Conservation (phyloP, 2,888 invertebrate genomes). For the Ephialtes manifestator region DNA sequence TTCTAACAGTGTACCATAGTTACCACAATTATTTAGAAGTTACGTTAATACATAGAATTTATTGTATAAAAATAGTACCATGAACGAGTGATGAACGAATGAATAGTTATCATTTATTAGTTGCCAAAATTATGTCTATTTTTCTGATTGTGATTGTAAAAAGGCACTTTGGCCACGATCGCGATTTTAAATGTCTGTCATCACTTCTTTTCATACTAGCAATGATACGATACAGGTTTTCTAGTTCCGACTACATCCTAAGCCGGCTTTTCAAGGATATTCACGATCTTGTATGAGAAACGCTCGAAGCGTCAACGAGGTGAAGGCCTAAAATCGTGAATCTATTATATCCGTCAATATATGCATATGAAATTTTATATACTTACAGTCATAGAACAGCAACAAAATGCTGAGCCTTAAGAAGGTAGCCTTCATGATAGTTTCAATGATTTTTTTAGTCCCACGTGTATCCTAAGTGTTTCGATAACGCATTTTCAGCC, state of each 20-base stretch:
- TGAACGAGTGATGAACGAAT: no score
- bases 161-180: neutral
- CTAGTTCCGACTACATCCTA: neutral
- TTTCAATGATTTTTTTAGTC: slow-evolving; percentile 38
- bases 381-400: slow-evolving; percentile 77
- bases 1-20: no score
- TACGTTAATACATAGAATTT: no score
- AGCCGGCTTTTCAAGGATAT: slow-evolving; percentile 32
- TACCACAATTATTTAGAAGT: no score
- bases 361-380: slow-evolving; percentile 12
- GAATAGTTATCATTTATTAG: neutral
- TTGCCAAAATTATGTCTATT: neutral
- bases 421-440: slow-evolving; percentile 74
- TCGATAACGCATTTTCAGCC: slow-evolving; percentile 43
- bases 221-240: slow-evolving; percentile 11
- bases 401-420: slow-evolving; percentile 75
- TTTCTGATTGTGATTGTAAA: neutral
- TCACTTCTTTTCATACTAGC: neutral
- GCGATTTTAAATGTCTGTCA: neutral
- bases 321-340: slow-evolving; percentile 71
- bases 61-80: no score
- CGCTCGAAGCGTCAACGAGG: slow-evolving; percentile 70
- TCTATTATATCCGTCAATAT: slow-evolving; percentile 60
- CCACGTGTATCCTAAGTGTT: slow-evolving; percentile 16
- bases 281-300: slow-evolving; percentile 10